Base-by-base conservation (phyloP, 2,888 invertebrate genomes). In the Hypsopygia costalis region DNA sequence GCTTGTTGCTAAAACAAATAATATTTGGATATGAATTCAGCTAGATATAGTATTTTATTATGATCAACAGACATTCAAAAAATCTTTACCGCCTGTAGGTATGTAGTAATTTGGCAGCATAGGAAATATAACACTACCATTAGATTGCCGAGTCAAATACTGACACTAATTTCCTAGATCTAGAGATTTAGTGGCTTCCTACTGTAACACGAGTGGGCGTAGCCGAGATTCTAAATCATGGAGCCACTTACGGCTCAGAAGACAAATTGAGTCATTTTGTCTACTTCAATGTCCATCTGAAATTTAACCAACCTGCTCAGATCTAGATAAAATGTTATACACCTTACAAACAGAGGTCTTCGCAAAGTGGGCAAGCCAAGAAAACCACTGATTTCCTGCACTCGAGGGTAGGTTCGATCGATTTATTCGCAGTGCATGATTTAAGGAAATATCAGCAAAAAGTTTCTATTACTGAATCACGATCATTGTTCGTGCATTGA, bases 241-340 rank as follows among this genome's bases (percentile, higher is more conserved):
- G 50, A 69, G 69, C 69, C 74, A 78, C 73, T 79, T 80, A 73
- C 59, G 56, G 57, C 51, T 52, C 53, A 52, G 57, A 70, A 72
- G 76, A 78, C 74, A 78, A 81, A 81, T 81, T 78, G 80, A 79
- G 71, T 65, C 62, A 72, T 78, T 80, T 72, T 59, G 58, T 68
- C 55, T 55, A 55, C 64, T 65, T 65, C 67, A 68, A 67, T 62
- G 66, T 69, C 60, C 63, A 63, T 60, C 64, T 66, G 60, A 57
- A 51, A 44, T 46, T 12, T 30, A 11, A 41, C 42, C 58, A 52
- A 62, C 42, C 33, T 40, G 10, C 11, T 2, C 21, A 29, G 41
- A 34, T 16, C 47, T 47, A 27, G 21, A 22, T n/a, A 30, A 33
- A 20, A 32, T 8, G 11, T 8, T 12, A 11, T 11, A 12, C 11